These are phyloP conservation scores for Aix galericulata DNA, from an alignment of 2,113 vertebrate species.

Conservation along the genomic window DNA sequence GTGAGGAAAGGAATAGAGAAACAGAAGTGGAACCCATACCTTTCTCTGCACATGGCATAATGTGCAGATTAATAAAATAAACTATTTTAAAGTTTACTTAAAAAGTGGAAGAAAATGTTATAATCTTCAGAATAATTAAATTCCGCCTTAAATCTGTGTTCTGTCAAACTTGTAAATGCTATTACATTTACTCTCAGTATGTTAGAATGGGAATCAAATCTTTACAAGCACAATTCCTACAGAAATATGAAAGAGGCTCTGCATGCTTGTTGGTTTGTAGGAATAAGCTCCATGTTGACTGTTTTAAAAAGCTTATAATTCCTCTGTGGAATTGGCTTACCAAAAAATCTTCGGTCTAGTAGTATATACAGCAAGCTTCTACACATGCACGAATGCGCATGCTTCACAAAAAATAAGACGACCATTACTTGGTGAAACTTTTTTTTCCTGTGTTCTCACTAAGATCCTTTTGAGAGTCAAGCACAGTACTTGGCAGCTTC, in stretches of 20 bases:
- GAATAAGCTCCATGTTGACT: background rate
- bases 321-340: background rate
- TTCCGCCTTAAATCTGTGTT: background rate
- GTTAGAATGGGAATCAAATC: background rate
- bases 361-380: accelerated
- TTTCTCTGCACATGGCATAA: background rate
- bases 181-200: background rate
- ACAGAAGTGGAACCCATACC: background rate
- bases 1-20: background rate
- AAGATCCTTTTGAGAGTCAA: background rate
- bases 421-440: background rate
- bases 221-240: background rate
- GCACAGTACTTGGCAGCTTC: background rate
- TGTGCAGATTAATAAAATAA: accelerated
- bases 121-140: background rate
- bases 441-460: background rate
- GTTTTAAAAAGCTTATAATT: background rate
- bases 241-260: background rate
- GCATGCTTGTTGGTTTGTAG: background rate
- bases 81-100: background rate
- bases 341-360: background rate
- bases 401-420: background rate
- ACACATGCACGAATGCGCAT: background rate
- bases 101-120: background rate
- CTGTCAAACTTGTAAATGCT: background rate